Base-by-base conservation (phyloP, 2,888 invertebrate genomes). In the Drosophila koepferae region DNA sequence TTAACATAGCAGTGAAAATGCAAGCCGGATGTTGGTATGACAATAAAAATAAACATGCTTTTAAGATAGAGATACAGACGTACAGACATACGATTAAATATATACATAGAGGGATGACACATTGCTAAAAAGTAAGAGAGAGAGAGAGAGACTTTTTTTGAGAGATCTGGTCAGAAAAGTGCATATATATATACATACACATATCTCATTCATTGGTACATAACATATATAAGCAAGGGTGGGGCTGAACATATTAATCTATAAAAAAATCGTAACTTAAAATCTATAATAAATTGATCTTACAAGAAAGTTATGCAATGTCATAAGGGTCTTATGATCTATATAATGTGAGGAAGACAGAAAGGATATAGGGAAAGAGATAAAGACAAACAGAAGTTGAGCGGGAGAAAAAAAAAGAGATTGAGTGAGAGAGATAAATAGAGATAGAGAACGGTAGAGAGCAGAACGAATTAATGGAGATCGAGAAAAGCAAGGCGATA, bases 11-110 rank as follows among this genome's bases (percentile, higher is more conserved):
- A 75, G 62, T 71, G 51, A 70, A 74, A 58, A 63, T 63, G 72
- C 54, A 59, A 80, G 53, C 63, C 79, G 74, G 79, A 68, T 79
- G 70, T 59, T 46, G 43, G 54, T 34, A 49, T 73, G 74, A 64
- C 79, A 64, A 64, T 56, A 38, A 69, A 63, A 63, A 63, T 16
- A 59, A 72, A 72, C 8, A 46, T 41, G 63, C 54, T 51, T 41
- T 28, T 16, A 44, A 31, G 20, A 55, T 76, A 31, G 23, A 36
- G 36, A 36, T 34, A 18, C 12, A 3, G 31, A 3, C 23, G 6
- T 38, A 20, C 16, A 2, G 7, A 36, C 3, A 8, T 18, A 7
- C 16, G 16, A 8, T 3, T 46, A 3, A 31, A 7, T 16, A 28
- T 16, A 6, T 36, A 8, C 6, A 23, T 5, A 14, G 31, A 14